Evolutionary conservation across 2,113 vertebrate species (phyloP), one percentile per base, ranked within the genome.

Genomic region (Balaenoptera acutorostrata): DNA sequence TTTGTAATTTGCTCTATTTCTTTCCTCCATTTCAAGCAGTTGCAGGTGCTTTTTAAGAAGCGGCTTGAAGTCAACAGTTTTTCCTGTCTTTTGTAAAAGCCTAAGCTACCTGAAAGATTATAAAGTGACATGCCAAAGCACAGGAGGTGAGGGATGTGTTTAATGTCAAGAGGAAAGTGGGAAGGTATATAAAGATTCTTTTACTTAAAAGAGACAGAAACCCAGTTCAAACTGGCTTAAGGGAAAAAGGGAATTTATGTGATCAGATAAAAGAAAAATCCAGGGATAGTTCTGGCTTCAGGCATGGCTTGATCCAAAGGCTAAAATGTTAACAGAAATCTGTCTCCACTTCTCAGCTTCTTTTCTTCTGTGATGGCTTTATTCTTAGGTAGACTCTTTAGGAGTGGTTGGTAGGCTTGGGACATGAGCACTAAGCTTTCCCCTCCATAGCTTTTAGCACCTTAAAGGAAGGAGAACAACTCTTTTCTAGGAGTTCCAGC

Each of bases 1-100:
- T 36, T 94, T 81, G 18, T 83, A 31, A 52, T 88, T 93, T 89
- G 63, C 29, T 88, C 90, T 92, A 23, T 88, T 93, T 83, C 74
- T 80, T n/a, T 23, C 68, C 33, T 77, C 41, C 52, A 71, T 68
- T 93, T 95, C 33, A 87, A 89, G 49, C 44, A 78, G 31, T 59
- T 82, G 57, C 77, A 92, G 68, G 72, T 88, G 36, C 49, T 94
- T 81, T 90, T 63, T 82, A 52, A 74, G 85, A 59, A 88, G 23
- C n/a, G 72, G 17, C 63, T 75, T 59, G 69, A 90, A 81, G 61
- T 92, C 41, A 72, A 85, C 8, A 55, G 41, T 36, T 72, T 75
- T 93, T 55, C 27, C 8, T 71, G 39, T 68, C 57, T 57, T 71
- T 90, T 77, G 31, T 83, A 83, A 95, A 93, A 95, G n/a, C 21